Percentiles rank a stretch among this genome's conserved stretches.
phyloP scores from a whole-genome alignment of 2,888 invertebrate genomes.

The Bhutanitis thaidina region DNA sequence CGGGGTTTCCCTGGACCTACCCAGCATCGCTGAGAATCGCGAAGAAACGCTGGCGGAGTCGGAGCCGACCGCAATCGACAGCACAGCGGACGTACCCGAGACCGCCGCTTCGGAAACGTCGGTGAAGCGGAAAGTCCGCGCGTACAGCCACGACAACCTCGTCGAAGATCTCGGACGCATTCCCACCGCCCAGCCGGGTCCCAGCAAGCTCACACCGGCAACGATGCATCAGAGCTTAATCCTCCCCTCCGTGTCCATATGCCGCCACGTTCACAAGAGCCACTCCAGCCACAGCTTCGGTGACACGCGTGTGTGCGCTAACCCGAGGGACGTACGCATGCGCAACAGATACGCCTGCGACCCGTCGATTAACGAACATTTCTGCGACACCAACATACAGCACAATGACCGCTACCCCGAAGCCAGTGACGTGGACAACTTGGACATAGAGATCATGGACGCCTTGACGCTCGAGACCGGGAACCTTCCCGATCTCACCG shows the following conservation, averaged over 20 bases:
- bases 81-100: conserved; percentile 1
- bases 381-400: conserved; percentile 64
- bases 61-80: conserved; percentile 33
- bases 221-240: conserved; percentile 53
- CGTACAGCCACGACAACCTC: conserved; percentile 42
- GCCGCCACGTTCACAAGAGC: conserved; percentile 42
- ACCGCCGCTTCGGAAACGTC: neutral
- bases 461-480: conserved; percentile 58
- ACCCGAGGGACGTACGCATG: conserved; percentile 37
- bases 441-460: conserved; percentile 62
- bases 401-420: conserved; percentile 69
- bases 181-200: conserved; percentile 10
- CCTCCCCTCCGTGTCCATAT: conserved; percentile 28
- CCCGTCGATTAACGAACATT: conserved; percentile 31
- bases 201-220: conserved; percentile 20
- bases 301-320: conserved; percentile 27
- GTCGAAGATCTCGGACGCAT: conserved; percentile 21
- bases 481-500: conserved; percentile 61
- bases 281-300: conserved; percentile 49
- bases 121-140: conserved; percentile 33
- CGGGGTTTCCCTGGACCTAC: conserved; percentile 58
- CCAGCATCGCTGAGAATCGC: conserved; percentile 52
- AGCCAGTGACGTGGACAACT: conserved; percentile 57
- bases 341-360: conserved; percentile 17
- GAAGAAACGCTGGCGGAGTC: conserved; percentile 46